These are phyloP conservation scores for Ylistrum balloti DNA, from an alignment of 1,140 invertebrate species.

Conservation along the genomic window DNA sequence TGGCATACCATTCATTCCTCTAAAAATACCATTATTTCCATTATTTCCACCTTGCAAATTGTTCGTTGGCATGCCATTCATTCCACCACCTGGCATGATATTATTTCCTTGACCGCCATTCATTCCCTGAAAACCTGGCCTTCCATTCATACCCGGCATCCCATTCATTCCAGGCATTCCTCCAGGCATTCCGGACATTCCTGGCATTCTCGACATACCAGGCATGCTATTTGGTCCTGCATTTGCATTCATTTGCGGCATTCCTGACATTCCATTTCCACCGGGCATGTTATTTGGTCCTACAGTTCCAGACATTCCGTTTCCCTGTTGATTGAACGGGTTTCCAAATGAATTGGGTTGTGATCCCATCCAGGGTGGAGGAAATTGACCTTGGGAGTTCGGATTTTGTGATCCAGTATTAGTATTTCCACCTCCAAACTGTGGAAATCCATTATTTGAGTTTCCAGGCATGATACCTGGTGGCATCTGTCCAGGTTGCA, in stretches of 20 bases:
- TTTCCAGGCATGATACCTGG: background rate
- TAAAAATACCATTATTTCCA: background rate
- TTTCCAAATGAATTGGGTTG: background rate
- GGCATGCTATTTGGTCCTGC: background rate
- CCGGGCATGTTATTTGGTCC: background rate
- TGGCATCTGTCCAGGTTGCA: conserved; percentile 8
- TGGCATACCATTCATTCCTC: background rate
- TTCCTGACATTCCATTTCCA: conserved; percentile 10
- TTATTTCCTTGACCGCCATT: background rate
- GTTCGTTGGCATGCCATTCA: conserved; percentile 31
- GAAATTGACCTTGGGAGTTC: background rate
- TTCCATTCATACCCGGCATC: conserved; percentile 24
- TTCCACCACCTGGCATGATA: conserved; percentile 31
- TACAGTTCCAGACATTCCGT: background rate
- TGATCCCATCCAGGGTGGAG: background rate
- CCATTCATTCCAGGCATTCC: conserved; percentile 23
- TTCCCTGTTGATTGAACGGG: background rate
- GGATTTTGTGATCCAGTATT: background rate
- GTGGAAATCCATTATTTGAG: conserved; percentile 40
- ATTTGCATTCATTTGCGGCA: background rate
- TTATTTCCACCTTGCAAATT: background rate
- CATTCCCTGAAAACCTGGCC: conserved; percentile 7
- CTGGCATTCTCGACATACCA: conserved; percentile 10
- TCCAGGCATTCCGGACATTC: background rate
- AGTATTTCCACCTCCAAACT: background rate